Evolutionary conservation across 2,797 vertebrate genomes (phyloP).

Genomic region (Peromyscus eremicus): DNA sequence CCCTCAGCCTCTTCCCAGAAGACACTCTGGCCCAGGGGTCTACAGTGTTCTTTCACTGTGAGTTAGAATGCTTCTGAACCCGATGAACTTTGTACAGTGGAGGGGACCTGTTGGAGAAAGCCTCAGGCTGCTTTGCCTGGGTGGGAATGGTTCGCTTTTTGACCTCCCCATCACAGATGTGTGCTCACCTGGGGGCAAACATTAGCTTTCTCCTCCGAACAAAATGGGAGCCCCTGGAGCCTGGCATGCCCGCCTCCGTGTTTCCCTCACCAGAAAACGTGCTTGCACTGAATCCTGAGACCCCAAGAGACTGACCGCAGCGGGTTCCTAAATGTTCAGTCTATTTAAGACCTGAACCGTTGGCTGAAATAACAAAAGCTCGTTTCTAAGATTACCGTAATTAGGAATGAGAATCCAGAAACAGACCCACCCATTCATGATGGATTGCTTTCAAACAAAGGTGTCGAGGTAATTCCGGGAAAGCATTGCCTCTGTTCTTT

Average conservation of each 20-base stretch:
- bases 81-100: not conserved
- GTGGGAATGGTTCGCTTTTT: not conserved
- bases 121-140: not conserved
- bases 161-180: not conserved
- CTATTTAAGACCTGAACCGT: not conserved
- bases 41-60: not conserved
- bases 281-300: not conserved
- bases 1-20: slow-evolving; percentile 7
- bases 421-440: not conserved
- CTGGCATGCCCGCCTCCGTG: not conserved
- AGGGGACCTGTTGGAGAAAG: not conserved
- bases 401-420: not conserved
- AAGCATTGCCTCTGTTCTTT: not conserved
- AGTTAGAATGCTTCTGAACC: not conserved
- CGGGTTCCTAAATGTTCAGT: not conserved
- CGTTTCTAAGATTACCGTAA: not conserved
- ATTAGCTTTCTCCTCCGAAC: not conserved
- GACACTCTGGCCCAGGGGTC: not conserved
- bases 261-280: not conserved
- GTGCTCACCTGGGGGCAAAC: not conserved
- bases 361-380: slow-evolving; percentile 41
- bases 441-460: slow-evolving; percentile 22
- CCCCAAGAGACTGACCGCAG: not conserved
- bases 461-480: not conserved
- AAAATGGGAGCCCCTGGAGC: not conserved